Percentiles rank a stretch among this genome's conserved stretches.
phyloP scores from a whole-genome alignment of 2,888 invertebrate species.

The Choreutis nemorana region DNA sequence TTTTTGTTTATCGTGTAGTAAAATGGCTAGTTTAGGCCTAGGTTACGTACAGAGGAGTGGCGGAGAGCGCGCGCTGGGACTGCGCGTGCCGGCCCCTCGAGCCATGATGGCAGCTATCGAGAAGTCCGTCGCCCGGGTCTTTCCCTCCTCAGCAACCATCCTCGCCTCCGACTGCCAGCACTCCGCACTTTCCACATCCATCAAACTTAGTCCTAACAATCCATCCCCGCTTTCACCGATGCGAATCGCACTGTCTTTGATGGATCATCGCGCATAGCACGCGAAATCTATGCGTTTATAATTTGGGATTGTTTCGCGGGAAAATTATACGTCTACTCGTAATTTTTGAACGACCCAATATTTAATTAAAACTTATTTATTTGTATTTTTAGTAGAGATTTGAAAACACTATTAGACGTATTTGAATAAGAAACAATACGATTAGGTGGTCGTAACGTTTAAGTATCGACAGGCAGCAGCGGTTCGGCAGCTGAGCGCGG shows the following conservation, averaged over 20 bases:
- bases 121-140: constrained; percentile 85
- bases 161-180: constrained; percentile 40
- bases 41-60: constrained; percentile 36
- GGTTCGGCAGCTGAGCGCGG: constrained; percentile 47
- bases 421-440: no score
- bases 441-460: no score
- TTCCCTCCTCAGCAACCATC: constrained; percentile 58
- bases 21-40: constrained; percentile 45
- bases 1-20: no score
- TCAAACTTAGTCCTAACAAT: constrained; percentile 32
- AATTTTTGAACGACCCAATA: no score
- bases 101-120: constrained; percentile 97
- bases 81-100: constrained; percentile 57
- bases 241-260: constrained; percentile 32
- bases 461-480: constrained; percentile 23
- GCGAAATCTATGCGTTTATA: no score
- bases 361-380: no score
- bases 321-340: no score
- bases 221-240: constrained; percentile 34
- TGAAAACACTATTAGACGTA: no score
- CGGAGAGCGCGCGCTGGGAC: constrained; percentile 52
- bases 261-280: no score
- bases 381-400: no score
- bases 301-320: no score
- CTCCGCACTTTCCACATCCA: constrained; percentile 59